phyloP scores from a whole-genome alignment of 2,888 invertebrate genomes.

The Boloria euphrosyne region DNA sequence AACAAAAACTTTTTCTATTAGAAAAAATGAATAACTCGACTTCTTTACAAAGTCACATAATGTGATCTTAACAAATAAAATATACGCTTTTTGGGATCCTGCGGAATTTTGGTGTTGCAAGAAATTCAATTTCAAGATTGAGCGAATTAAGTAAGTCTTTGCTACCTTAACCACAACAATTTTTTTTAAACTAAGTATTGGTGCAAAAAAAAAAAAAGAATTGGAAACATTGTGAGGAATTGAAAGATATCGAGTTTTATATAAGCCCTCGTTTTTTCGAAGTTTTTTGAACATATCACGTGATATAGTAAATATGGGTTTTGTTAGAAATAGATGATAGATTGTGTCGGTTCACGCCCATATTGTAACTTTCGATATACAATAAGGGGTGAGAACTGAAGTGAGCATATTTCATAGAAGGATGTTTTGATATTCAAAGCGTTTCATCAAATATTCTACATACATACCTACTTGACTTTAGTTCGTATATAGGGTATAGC shows the following conservation, averaged over 20 bases:
- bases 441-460: no score
- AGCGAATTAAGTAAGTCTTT: constrained; percentile 2
- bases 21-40: no score
- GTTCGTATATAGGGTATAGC: no score
- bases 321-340: constrained; percentile 16
- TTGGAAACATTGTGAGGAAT: constrained; percentile 14
- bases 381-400: background rate
- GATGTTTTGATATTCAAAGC: no score
- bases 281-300: constrained; percentile 9
- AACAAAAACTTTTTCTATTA: no score
- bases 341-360: background rate
- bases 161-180: constrained; percentile 1
- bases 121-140: no score
- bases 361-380: background rate
- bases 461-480: no score
- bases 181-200: constrained; percentile 6
- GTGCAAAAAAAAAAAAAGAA: constrained; percentile 12
- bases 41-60: no score
- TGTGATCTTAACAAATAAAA: no score
- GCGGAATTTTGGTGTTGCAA: no score
- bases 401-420: background rate
- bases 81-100: no score
- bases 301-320: constrained; percentile 28
- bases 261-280: constrained; percentile 5
- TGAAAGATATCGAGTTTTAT: constrained; percentile 13